A percentile compares a stretch with the other conserved stretches of the same genome.
These are phyloP conservation scores for Nezara viridula DNA, from an alignment of 2,888 invertebrate species.

Conservation along the genomic window DNA sequence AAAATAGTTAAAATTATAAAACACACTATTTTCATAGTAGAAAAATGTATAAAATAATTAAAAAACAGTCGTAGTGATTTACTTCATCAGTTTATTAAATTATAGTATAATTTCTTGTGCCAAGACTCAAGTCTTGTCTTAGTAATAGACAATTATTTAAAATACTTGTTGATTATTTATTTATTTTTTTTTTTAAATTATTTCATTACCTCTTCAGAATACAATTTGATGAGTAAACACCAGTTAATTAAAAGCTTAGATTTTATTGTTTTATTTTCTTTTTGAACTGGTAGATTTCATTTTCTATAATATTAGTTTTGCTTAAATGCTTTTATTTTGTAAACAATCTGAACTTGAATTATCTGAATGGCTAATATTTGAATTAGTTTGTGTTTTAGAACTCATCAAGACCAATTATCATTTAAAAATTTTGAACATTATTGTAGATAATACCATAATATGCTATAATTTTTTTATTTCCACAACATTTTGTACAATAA, in stretches of 20 bases:
- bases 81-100: too few relatives aligned
- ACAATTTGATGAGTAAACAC: not conserved
- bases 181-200: not conserved
- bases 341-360: not conserved
- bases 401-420: not conserved
- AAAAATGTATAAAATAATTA: too few relatives aligned
- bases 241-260: not conserved
- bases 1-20: too few relatives aligned
- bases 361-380: not conserved
- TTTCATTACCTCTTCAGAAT: not conserved
- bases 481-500: not conserved
- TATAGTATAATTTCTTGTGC: too few relatives aligned
- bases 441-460: not conserved
- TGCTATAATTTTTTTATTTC: not conserved
- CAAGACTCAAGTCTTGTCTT: too few relatives aligned
- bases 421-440: not conserved
- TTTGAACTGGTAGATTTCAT: not conserved
- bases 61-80: too few relatives aligned
- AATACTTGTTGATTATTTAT: not conserved
- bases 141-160: not conserved
- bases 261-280: not conserved
- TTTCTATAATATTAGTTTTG: not conserved
- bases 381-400: not conserved
- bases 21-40: too few relatives aligned
- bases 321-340: not conserved